Conservation (phyloP, 2,888 invertebrate species). For the Dioctria linearis region DNA sequence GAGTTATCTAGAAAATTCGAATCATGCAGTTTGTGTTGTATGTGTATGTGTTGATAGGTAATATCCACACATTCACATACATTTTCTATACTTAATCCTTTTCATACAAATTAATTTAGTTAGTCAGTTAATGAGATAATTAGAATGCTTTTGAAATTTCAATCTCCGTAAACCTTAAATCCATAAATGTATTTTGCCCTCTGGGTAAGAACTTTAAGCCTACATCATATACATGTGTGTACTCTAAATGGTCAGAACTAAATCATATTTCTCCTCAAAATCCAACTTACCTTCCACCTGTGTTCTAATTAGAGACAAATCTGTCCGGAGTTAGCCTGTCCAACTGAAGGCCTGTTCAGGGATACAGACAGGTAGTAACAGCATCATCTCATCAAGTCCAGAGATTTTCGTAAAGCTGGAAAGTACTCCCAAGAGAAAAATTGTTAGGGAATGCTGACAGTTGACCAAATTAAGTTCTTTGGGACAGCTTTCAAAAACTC, state of each 20-base stretch:
- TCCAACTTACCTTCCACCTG: slow-evolving; percentile 56
- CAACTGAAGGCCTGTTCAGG: slow-evolving; percentile 41
- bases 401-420: slow-evolving; percentile 52
- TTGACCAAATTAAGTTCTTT: slow-evolving; percentile 53
- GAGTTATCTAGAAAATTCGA: background rate
- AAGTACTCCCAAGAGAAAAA: slow-evolving; percentile 54
- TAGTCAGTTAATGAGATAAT: slow-evolving; percentile 34
- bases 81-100: background rate
- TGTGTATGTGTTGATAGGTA: background rate
- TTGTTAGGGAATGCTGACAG: slow-evolving; percentile 45
- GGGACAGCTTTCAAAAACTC: slow-evolving; percentile 46
- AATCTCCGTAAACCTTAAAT: slow-evolving; percentile 29
- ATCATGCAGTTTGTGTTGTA: background rate
- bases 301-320: slow-evolving; percentile 57
- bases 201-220: background rate
- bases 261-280: slow-evolving; percentile 51
- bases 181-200: slow-evolving; percentile 27
- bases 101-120: slow-evolving; percentile 14
- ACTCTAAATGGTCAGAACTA: slow-evolving; percentile 27
- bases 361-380: slow-evolving; percentile 55
- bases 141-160: slow-evolving; percentile 47
- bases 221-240: background rate
- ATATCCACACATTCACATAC: background rate
- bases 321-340: slow-evolving; percentile 47
- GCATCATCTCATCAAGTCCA: slow-evolving; percentile 55